Evolutionary conservation across 2,113 vertebrate species (phyloP).

Genomic region (Saguinus imperator): DNA sequence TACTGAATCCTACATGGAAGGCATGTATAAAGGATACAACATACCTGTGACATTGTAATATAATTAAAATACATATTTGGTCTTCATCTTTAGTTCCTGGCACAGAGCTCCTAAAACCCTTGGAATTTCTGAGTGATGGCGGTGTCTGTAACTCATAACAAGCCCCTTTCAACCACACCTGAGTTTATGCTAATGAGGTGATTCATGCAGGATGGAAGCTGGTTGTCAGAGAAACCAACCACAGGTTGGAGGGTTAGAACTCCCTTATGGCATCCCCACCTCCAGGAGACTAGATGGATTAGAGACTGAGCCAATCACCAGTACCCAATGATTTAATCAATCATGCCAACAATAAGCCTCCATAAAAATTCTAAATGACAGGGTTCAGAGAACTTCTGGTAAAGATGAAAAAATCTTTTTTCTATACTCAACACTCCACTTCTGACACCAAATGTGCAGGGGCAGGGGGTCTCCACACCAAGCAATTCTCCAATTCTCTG

Average conservation of each 20-base stretch:
- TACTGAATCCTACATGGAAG: not conserved
- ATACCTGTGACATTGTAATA: not conserved
- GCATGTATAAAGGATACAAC: not conserved
- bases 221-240: not conserved
- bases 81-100: not conserved
- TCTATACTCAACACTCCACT: not conserved
- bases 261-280: not conserved
- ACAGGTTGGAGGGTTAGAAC: not conserved
- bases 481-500: not conserved
- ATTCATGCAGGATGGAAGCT: not conserved
- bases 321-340: not conserved
- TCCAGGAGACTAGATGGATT: not conserved
- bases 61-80: not conserved
- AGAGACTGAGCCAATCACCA: not conserved
- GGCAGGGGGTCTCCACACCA: not conserved
- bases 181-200: not conserved
- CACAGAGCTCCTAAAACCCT: not conserved
- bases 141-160: not conserved
- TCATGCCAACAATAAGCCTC: not conserved
- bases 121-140: not conserved
- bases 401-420: not conserved
- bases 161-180: not conserved
- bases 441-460: not conserved
- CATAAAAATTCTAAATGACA: not conserved
- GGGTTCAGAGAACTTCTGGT: not conserved